Evolutionary conservation across 2,888 invertebrate species (phyloP), one percentile per base, ranked within the genome.

Genomic region (Amblyteles armatorius): DNA sequence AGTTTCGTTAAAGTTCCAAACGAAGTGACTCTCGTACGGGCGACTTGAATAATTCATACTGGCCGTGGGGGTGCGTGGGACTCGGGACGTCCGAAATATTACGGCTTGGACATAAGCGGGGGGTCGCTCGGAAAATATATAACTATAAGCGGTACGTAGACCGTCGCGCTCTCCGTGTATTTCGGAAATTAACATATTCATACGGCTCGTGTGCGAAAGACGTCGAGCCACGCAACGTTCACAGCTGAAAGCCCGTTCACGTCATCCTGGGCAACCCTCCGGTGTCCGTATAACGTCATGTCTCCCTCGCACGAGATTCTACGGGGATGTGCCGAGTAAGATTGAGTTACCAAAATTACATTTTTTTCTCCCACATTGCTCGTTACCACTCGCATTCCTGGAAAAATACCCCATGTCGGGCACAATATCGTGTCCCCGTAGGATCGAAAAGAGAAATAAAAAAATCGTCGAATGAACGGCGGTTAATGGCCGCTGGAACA

Each of bases 151-250:
- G 57, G 57, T 11, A 13, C 13, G 19, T 19, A 50, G 22, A 44
- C 36, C 71, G 68, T 81, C 67, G 29, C 36, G 22, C 50, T 48
- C 16, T 57, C 72, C 50, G 76, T 67, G 72, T 80, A 85, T 85
- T 87, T 85, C 52, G 82, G 26, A 74, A 87, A 87, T 87, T 87
- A 85, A 72, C 86, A 87, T 87, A 87, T 87, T 87, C 85, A 82
- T 80, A 84, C 50, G 65, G 50, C 50, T 16, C 36, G 19, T 68
- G 57, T 48, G 33, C 57, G 13, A 52, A 79, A 60, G 60, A 60
- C 60, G 19, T 33, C 76, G 65, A 52, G 48, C 13, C 36, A 33
- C 63, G 50, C 76, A 22, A 50, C 76, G 63, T 50, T 65, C 65
- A 50, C 26, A n/a, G 22, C 36, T 40, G n/a, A 63, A 79, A 76